Evolutionary conservation across 2,113 vertebrate species (phyloP), one percentile per base, ranked within the genome.

Genomic region (Neomonachus schauinslandi): DNA sequence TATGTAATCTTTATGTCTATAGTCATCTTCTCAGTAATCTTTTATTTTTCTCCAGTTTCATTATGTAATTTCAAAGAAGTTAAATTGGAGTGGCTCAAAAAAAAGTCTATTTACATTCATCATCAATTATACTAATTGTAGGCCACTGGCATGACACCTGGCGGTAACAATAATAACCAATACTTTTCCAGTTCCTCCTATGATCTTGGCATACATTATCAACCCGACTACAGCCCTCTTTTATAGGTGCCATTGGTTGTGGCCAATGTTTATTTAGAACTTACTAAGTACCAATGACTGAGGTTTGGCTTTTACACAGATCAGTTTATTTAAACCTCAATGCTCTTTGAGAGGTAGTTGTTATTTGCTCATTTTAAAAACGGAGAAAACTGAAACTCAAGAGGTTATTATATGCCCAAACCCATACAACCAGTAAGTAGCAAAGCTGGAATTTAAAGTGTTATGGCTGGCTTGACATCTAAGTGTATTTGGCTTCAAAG

Each of bases 371-470:
- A 49, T 42, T 89, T 87, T 94, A 85, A 82, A 94, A 95, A 88
- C 67, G 74, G 3, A 95, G 26, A 96, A 96, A 79, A 87, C 2
- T n/a, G 31, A 92, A 82, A 33, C 24, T 94, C 51, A 65, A 88
- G 55, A 63, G 24, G 46, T 82, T 76, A 84, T 84, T 74, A 71
- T 57, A 13, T 87, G 55, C 13, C 31, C 3, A 95, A 69, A 91
- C 77, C 13, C 69, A 76, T 57, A 76, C 0, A 53, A 53, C 19
- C 42, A 88, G 51, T 57, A 91, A 69, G 42, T 26, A 86, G 53
- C 67, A 96, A 89, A 89, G 67, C 26, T 90, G 10, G 33, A 85
- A 94, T 94, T 94, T 88, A 97, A 91, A 95, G 84, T 4, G n/a
- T 5, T 53, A 26, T 71, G 71, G 69, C 39, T 79, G 55, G 61